Base-by-base conservation (phyloP, 2,888 invertebrate genomes). In the Anthophora plumipes region DNA sequence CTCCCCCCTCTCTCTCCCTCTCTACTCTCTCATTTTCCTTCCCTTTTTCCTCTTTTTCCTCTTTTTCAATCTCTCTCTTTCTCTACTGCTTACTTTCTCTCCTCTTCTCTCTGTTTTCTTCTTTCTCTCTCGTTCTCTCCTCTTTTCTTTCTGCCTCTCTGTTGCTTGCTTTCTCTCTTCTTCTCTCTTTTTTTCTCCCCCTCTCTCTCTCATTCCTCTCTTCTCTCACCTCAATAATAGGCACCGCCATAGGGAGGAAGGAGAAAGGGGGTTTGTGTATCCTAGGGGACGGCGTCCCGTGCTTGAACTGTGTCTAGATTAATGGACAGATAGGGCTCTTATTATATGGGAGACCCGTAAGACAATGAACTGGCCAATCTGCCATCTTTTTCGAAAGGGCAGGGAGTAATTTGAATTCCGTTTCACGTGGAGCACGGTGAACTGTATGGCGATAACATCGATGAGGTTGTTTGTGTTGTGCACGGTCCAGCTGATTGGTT, bases 231-330 rank as follows among this genome's bases (percentile, higher is more conserved):
- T 41, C 50, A 54, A 82, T 81, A 82, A 82, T 82, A 54, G 70
- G 31, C 48, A 39, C 25, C 39, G 22, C 22, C 63, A n/a, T 14
- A 25, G 25, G 50, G 25, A 31, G 31, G 31, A 4, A 31, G 4
- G n/a, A 52, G 39, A 31, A 80, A 60, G 60, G 41, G 77, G 76
- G 76, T 48, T 50, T 57, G 54, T 69, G 77, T 69, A 60, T 64
- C 68, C 63, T 43, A 37, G 22, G 63, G 70, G 66, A 57, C 55
- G n/a, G 46, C 46, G 70, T 57, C 41, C 43, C 46, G 74, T 55
- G 70, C 73, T 25, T 25, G 55, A 66, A 70, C 82, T 68, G 72
- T 73, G 81, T 77, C 77, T 57, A 82, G 82, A 82, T 82, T 82
- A 77, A 82, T 81, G 81, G 67, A 48, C 52, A 72, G 82, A 82